Conservation (phyloP, 2,797 vertebrate species). For the Esox masquinongy region DNA sequence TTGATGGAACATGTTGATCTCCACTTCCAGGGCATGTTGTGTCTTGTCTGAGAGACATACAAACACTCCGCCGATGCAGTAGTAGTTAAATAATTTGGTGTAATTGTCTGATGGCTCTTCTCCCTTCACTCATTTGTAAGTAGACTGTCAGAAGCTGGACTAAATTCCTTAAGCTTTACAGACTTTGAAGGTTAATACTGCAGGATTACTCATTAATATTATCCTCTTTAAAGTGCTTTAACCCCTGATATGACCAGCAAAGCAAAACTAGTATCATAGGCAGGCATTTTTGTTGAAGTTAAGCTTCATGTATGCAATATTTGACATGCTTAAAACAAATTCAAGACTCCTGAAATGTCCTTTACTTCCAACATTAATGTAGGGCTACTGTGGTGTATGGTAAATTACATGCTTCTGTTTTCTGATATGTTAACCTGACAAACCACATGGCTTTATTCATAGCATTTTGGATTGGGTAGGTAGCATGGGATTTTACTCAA, state of each 20-base stretch:
- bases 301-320: not conserved
- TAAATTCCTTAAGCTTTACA: not conserved
- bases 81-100: not conserved
- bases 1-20: not conserved
- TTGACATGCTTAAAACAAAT: constrained; percentile 10
- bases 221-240: not conserved
- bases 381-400: not conserved
- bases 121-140: not conserved
- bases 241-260: not conserved
- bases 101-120: constrained; percentile 9
- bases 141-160: not conserved
- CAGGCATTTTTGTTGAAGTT: not conserved
- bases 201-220: not conserved
- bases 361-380: not conserved
- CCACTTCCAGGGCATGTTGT: constrained; percentile 23
- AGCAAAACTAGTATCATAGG: not conserved
- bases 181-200: not conserved
- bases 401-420: not conserved
- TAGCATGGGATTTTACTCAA: too few species aligned
- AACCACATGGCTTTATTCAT: not conserved
- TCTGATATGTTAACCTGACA: not conserved
- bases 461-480: too few species aligned
- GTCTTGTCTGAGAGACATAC: constrained; percentile 10
- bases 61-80: not conserved
- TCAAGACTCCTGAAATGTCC: not conserved